Percentiles rank a stretch among this genome's conserved stretches.
phyloP scores from a whole-genome alignment of 2,888 invertebrate species.

The Choristoneura rosaceana region DNA sequence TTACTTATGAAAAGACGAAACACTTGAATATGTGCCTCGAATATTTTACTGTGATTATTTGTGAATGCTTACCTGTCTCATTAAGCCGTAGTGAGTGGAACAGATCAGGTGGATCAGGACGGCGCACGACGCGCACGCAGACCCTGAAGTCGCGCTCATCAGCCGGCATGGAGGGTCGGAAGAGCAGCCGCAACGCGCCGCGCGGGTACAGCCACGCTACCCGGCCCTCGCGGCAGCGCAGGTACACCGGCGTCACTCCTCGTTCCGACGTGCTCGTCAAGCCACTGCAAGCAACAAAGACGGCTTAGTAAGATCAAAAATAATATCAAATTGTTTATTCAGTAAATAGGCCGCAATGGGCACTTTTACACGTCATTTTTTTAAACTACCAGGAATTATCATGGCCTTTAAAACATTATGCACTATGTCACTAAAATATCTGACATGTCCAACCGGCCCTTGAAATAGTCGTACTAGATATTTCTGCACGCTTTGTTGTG shows the following conservation, averaged over 20 bases:
- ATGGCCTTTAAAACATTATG: no score
- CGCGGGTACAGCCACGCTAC: slow-evolving; percentile 92
- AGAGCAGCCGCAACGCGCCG: slow-evolving; percentile 89
- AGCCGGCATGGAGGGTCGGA: slow-evolving; percentile 86
- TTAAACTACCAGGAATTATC: no score
- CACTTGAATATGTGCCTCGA: no score
- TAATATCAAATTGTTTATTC: no score
- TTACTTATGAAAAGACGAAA: no score
- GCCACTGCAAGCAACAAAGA: slow-evolving; percentile 75
- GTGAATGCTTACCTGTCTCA: slow-evolving; percentile 63
- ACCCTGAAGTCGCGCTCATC: slow-evolving; percentile 88
- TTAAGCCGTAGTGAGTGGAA: slow-evolving; percentile 75
- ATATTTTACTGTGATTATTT: neutral
- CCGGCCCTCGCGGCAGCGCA: slow-evolving; percentile 89
- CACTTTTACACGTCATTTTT: no score
- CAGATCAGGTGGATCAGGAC: slow-evolving; percentile 85
- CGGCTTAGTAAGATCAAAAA: neutral
- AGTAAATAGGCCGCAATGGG: no score
- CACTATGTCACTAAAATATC: no score
- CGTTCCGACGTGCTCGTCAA: slow-evolving; percentile 79
- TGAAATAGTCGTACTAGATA: no score
- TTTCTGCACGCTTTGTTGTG: no score
- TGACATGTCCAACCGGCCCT: no score
- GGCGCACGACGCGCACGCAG: slow-evolving; percentile 86
- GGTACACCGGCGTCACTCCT: slow-evolving; percentile 91